Percentiles rank a stretch among this genome's conserved stretches.
Evolutionary conservation across 2,797 vertebrate genomes (phyloP).

Genomic region (Lutjanus campechanus): DNA sequence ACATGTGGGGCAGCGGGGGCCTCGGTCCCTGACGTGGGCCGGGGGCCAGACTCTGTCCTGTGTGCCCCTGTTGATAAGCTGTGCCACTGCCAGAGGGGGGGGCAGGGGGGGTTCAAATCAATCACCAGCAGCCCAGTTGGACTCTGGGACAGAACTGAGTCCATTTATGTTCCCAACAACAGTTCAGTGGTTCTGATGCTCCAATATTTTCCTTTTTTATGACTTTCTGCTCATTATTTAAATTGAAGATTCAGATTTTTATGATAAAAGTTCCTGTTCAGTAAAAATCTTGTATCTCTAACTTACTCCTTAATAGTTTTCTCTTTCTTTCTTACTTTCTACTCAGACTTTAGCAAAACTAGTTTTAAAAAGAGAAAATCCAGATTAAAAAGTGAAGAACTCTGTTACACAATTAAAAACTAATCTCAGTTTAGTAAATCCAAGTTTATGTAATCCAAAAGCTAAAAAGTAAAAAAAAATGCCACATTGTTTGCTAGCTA

Average conservation of each 20-base stretch:
- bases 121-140: background rate
- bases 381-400: too few species aligned
- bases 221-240: background rate
- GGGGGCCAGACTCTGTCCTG: slow-evolving; percentile 62
- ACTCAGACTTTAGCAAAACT: too few species aligned
- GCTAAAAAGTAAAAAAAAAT: too few species aligned
- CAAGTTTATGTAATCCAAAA: too few species aligned
- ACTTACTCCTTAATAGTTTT: too few species aligned
- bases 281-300: background rate
- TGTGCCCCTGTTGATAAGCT: slow-evolving; percentile 72
- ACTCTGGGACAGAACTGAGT: background rate
- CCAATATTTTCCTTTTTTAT: background rate
- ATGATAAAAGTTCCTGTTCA: background rate
- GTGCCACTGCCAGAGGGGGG: slow-evolving; percentile 55
- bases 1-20: slow-evolving; percentile 33
- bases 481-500: too few species aligned
- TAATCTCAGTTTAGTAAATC: too few species aligned
- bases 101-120: slow-evolving; percentile 29
- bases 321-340: too few species aligned
- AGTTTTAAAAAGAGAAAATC: too few species aligned
- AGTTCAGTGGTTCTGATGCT: background rate
- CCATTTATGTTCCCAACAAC: background rate
- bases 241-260: background rate
- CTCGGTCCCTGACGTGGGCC: slow-evolving; percentile 49
- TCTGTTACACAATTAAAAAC: too few species aligned